phyloP scores from a whole-genome alignment of 2,113 vertebrate genomes.

The Typhlomys cinereus region DNA sequence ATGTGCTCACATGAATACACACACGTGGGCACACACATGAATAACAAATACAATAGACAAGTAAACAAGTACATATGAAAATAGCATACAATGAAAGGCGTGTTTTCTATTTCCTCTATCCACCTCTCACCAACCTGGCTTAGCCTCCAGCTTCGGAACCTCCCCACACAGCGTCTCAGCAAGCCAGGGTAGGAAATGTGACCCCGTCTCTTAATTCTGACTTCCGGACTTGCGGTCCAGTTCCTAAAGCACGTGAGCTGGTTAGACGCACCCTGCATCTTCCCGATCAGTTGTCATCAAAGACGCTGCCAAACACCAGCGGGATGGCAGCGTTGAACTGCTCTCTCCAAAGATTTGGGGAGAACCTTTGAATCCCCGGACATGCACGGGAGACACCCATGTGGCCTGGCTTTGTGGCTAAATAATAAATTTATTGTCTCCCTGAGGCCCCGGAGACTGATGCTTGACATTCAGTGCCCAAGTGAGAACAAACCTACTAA shows the following conservation, averaged over 20 bases:
- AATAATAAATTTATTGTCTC: no score
- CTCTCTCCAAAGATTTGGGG: neutral
- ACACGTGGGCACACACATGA: no score
- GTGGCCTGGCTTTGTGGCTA: no score
- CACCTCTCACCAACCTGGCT: neutral
- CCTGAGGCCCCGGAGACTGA: no score
- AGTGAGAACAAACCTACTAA: no score
- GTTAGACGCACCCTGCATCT: neutral
- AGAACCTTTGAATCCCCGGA: neutral
- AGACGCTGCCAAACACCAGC: accelerated
- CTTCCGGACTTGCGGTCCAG: neutral
- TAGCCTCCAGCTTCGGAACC: neutral
- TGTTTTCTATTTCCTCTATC: neutral
- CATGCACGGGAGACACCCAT: neutral
- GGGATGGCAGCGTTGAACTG: neutral
- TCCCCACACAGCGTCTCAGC: neutral
- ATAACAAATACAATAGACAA: no score
- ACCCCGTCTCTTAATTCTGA: neutral
- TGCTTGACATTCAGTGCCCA: no score
- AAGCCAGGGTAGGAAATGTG: neutral
- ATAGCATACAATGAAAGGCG: no score
- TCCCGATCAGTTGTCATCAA: neutral
- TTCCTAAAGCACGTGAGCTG: neutral
- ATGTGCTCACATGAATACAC: no score
- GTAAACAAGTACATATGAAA: no score